Evolutionary conservation across 2,113 vertebrate genomes (phyloP), one percentile per base, ranked within the genome.

Genomic region (Tachycineta bicolor): DNA sequence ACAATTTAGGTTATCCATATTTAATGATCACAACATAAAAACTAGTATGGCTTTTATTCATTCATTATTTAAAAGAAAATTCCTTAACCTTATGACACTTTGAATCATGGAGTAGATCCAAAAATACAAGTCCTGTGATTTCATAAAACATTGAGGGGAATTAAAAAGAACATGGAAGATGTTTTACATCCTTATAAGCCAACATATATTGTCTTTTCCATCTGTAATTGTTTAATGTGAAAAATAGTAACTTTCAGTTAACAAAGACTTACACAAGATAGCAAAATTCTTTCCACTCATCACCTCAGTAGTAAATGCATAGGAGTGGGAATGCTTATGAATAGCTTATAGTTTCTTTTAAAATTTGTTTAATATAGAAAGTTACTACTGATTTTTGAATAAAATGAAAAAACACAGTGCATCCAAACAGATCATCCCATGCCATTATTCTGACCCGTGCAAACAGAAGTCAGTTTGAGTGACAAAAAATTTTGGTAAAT

Each of bases 211-310:
- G 44, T 76, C 11, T 80, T 93, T 93, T 90, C 63, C 71, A 86
- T 50, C 43, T 95, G 74, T 63, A 87, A 82, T 50, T 65, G 20
- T 83, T 94, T 86, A 93, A 88, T 34, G 6, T 37, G 43, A 64
- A 85, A 93, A 94, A 94, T 20, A 90, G 84, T 59, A 82, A 7
- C 17, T 80, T 94, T 94, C 50, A 58, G 71, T 86, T 88, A 79
- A 69, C 2, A 3, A 4, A 86, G 67, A 69, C 39, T 81, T 77
- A 84, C 20, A 77, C 11, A 85, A 83, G 21, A 78, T 47, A 26
- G 4, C 6, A 76, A 89, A 84, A 74, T 70, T 94, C 69, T 93
- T 91, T 94, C 67, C 58, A 69, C 34, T 79, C 49, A 59, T 82
- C 26, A 52, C 14, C 17, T 84, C 70, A 0, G 0, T 58, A 89